Evolutionary conservation across 2,888 invertebrate species (phyloP), one percentile per base, ranked within the genome.

Genomic region (Panzeria rudis): DNA sequence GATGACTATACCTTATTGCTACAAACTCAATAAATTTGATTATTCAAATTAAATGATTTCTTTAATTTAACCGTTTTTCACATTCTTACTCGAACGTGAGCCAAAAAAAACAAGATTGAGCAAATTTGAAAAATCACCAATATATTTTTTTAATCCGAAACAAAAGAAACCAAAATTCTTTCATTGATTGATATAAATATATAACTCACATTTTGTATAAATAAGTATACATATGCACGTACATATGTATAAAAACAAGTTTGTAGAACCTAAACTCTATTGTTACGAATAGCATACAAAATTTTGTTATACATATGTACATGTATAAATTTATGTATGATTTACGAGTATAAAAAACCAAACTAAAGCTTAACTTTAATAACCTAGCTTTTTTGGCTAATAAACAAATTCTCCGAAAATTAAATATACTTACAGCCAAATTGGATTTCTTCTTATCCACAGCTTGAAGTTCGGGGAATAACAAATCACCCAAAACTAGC

Each of bases 391-490:
- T 44, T 32, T 20, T 32, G 11, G 25, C 1, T 56, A 44, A 32
- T 52, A 54, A 29, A 13, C 9, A 9, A 54, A 52, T 52, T 62
- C 32, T 35, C 15, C 15, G 59, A 32, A 72, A 23, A 47, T n/a
- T 32, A 35, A 20, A 44, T 20, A 50, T 50, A 87, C 90, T 90
- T 87, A 92, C 92, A 79, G 83, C 87, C 25, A 90, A 83, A 87
- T 92, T 92, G 9, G 87, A 87, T 88, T 90, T 91, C 29, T 87
- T 87, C 86, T 89, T 89, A 89, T 91, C 90, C 64, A 88, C 83
- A 61, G 88, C 89, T 17, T 81, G 86, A 9, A 87, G 86, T 88
- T 91, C 92, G 11, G 89, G 90, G 79, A 84, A 92, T 15, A 87
- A 89, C 23, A 91, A 69, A 80, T 91, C 90, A 9, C 88, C 87